Conservation (phyloP, 2,888 invertebrate species). For the Lasioglossum zephyrum region DNA sequence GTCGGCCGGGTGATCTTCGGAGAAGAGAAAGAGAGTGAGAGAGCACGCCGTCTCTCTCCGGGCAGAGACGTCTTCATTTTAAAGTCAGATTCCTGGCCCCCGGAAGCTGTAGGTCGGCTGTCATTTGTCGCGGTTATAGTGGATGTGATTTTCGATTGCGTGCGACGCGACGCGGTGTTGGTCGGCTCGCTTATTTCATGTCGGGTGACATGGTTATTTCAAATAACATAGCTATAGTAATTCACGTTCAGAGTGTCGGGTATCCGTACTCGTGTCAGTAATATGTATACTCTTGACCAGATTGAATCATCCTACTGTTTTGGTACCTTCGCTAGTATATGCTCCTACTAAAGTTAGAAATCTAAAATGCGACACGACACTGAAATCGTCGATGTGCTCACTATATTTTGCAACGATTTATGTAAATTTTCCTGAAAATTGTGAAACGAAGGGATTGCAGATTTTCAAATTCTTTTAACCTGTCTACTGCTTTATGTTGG, state of each 20-base stretch:
- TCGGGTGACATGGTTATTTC: neutral
- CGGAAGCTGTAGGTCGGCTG: slow-evolving; percentile 23
- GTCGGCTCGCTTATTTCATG: neutral
- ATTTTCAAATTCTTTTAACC: too few species aligned
- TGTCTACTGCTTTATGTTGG: too few species aligned
- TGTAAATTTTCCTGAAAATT: too few species aligned
- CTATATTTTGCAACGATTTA: neutral
- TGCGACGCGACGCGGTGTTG: neutral
- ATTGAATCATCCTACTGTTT: neutral
- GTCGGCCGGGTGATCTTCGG: slow-evolving; percentile 17
- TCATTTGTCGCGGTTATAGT: slow-evolving; percentile 28
- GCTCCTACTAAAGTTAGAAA: neutral
- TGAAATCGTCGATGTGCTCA: too few species aligned
- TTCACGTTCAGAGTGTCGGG: neutral
- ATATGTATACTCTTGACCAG: neutral
- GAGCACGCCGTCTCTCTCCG: neutral
- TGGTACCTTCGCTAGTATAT: neutral
- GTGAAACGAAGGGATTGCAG: too few species aligned
- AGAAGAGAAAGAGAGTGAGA: neutral
- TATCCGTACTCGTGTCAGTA: neutral
- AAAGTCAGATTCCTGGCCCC: slow-evolving; percentile 54
- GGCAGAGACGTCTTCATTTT: slow-evolving; percentile 53
- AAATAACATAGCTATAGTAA: neutral
- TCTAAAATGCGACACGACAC: too few species aligned
- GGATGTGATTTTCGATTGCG: neutral